phyloP scores from a whole-genome alignment of 2,797 vertebrate genomes.

The Oryzias dopingdopingensis region DNA sequence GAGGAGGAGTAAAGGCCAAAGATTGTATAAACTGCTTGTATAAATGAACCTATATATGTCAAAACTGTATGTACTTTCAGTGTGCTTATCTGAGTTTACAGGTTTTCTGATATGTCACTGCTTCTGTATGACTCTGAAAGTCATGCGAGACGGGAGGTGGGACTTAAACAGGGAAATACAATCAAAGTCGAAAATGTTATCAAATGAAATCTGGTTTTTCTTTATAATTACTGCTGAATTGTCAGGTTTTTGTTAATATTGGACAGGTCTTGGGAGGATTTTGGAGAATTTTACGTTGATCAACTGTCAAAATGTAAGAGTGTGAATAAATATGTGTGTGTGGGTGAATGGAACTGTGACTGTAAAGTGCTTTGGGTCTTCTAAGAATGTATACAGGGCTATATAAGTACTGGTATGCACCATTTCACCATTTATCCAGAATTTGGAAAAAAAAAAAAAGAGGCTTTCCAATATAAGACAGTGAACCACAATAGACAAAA shows the following conservation, averaged over 20 bases:
- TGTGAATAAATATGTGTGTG: too few species aligned
- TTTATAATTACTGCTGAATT: slow-evolving; percentile 23
- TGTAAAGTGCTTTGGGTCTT: too few species aligned
- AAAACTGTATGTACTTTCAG: slow-evolving; percentile 55
- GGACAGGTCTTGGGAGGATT: slow-evolving; percentile 27
- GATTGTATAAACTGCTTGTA: slow-evolving; percentile 64
- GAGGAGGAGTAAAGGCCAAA: slow-evolving; percentile 51
- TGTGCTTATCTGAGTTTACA: slow-evolving; percentile 65
- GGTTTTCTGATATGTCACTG: slow-evolving; percentile 49
- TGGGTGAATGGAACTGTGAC: too few species aligned
- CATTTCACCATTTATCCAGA: neutral
- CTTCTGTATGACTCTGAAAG: slow-evolving; percentile 35
- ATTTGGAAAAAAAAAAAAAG: slow-evolving; percentile 3
- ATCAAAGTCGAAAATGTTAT: slow-evolving; percentile 70
- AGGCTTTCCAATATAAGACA: neutral
- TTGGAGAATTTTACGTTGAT: slow-evolving; percentile 30
- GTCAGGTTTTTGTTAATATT: slow-evolving; percentile 53
- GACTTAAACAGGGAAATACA: slow-evolving; percentile 54
- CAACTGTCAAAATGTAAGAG: slow-evolving; percentile 2
- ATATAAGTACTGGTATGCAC: too few species aligned
- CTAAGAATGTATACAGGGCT: too few species aligned
- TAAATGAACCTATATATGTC: slow-evolving; percentile 64
- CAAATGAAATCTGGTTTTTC: slow-evolving; percentile 48
- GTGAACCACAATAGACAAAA: neutral
- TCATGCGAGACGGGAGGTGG: slow-evolving; percentile 30